Percentiles rank a stretch among this genome's conserved stretches.
These are phyloP conservation scores for Trileptium ribeirensis DNA, from an alignment of 2,888 invertebrate genomes.

Conservation along the genomic window DNA sequence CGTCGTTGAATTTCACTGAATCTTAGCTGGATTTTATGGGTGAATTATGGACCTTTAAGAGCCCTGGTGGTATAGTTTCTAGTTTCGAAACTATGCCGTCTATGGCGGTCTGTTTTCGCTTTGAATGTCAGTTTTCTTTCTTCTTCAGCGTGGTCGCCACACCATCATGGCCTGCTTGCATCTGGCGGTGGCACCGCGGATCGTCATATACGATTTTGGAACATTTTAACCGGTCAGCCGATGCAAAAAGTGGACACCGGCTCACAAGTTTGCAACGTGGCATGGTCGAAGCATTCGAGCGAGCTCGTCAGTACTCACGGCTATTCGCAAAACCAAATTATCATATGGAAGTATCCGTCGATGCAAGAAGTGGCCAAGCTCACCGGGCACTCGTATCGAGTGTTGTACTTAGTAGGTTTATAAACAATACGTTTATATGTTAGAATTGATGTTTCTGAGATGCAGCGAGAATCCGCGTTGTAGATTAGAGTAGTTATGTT, in stretches of 20 bases:
- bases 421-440: background rate
- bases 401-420: slow-evolving; percentile 71
- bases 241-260: slow-evolving; percentile 97
- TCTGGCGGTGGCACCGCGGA: slow-evolving; percentile 99
- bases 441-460: too few relatives aligned
- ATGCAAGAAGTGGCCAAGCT: slow-evolving; percentile 91
- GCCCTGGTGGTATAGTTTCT: too few relatives aligned
- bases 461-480: too few relatives aligned
- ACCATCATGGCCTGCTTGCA: slow-evolving; percentile 90
- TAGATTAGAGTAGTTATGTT: too few relatives aligned
- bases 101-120: too few relatives aligned
- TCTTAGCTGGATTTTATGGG: too few relatives aligned
- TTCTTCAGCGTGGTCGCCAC: slow-evolving; percentile 81
- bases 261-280: slow-evolving; percentile 93
- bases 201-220: slow-evolving; percentile 93
- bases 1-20: too few relatives aligned
- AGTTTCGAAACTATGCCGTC: too few relatives aligned
- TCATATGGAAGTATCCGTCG: slow-evolving; percentile 98
- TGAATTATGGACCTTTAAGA: too few relatives aligned
- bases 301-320: slow-evolving; percentile 94
- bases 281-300: slow-evolving; percentile 97
- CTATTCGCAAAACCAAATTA: slow-evolving; percentile 94
- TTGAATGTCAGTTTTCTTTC: too few relatives aligned
- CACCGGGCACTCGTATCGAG: slow-evolving; percentile 90
- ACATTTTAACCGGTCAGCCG: slow-evolving; percentile 91